Conservation (phyloP, 92 coral and sea anemone genomes). For the Plumapathes pennacea region DNA sequence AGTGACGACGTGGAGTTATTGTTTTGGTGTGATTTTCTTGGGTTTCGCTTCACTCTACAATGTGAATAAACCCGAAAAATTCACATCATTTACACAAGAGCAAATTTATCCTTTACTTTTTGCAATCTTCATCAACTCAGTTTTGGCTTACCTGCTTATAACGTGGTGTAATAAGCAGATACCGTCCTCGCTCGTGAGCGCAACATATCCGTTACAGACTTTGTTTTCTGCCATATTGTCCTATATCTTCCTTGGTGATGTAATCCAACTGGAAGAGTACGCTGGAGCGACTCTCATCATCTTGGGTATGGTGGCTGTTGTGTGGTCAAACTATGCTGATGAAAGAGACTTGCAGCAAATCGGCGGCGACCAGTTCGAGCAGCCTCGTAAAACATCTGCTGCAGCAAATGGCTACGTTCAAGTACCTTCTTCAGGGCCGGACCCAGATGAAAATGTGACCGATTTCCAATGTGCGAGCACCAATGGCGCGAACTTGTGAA, state of each 20-base stretch:
- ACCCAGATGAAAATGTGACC: too few species aligned
- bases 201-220: slow-evolving; percentile 36
- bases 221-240: slow-evolving; percentile 34
- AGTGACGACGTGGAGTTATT: slow-evolving; percentile 45
- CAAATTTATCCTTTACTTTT: slow-evolving; percentile 16
- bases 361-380: too few species aligned
- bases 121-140: slow-evolving; percentile 29
- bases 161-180: slow-evolving; percentile 54
- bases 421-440: too few species aligned
- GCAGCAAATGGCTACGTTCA: too few species aligned
- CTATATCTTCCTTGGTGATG: slow-evolving; percentile 7
- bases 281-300: slow-evolving; percentile 23
- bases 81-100: slow-evolving; percentile 14
- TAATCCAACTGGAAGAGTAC: slow-evolving; percentile 15
- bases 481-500: too few species aligned
- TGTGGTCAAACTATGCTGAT: slow-evolving; percentile 29
- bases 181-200: slow-evolving; percentile 31
- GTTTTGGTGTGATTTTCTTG: slow-evolving; percentile 15
- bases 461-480: too few species aligned
- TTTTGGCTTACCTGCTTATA: slow-evolving; percentile 29
- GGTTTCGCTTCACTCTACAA: slow-evolving; percentile 14
- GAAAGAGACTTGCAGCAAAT: slow-evolving; percentile 1
- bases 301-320: slow-evolving; percentile 22
- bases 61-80: slow-evolving; percentile 21
- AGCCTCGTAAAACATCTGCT: too few species aligned